Evolutionary conservation across 1,140 invertebrate genomes (phyloP).

Genomic region (Drosophila aff.): DNA sequence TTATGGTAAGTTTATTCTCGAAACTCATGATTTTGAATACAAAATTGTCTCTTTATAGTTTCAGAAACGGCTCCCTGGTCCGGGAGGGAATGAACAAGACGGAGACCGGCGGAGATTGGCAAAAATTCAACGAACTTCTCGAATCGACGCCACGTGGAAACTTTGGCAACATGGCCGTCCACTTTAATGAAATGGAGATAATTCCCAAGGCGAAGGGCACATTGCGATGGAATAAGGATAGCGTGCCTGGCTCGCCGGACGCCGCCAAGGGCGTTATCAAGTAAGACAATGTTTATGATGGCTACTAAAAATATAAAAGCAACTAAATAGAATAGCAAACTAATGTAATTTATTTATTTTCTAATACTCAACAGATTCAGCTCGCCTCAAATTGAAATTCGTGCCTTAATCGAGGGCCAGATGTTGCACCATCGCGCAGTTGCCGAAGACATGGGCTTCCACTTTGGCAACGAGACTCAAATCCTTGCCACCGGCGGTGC

Average conservation of each 20-base stretch:
- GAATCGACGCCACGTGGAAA: conserved; percentile 95
- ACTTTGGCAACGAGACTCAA: conserved; percentile 85
- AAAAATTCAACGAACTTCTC: conserved; percentile 93
- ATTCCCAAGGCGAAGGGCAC: conserved; percentile 87
- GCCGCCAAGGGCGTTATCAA: conserved; percentile 71
- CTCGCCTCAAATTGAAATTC: conserved; percentile 92
- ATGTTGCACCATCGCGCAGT: conserved; percentile 93
- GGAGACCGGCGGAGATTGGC: conserved; percentile 92
- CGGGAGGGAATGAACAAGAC: conserved; percentile 93
- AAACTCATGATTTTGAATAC: conserved; percentile 3
- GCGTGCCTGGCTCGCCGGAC: conserved; percentile 41
- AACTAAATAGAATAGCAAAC: no score
- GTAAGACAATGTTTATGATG: conserved; percentile 40
- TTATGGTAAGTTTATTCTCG: conserved; percentile 89
- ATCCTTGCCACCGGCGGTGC: conserved; percentile 96
- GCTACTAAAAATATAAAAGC: background rate
- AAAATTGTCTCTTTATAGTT: conserved; percentile 86
- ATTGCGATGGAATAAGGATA: conserved; percentile 74
- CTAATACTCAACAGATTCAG: conserved; percentile 53
- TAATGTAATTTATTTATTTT: background rate
- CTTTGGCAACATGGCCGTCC: conserved; percentile 96
- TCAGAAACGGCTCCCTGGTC: conserved; percentile 97
- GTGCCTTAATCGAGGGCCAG: conserved; percentile 96
- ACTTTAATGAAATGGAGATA: conserved; percentile 94
- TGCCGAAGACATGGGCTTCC: conserved; percentile 92